These are phyloP conservation scores for Anguilla pacifica DNA, from an alignment of 2,797 vertebrate genomes.

Conservation along the genomic window DNA sequence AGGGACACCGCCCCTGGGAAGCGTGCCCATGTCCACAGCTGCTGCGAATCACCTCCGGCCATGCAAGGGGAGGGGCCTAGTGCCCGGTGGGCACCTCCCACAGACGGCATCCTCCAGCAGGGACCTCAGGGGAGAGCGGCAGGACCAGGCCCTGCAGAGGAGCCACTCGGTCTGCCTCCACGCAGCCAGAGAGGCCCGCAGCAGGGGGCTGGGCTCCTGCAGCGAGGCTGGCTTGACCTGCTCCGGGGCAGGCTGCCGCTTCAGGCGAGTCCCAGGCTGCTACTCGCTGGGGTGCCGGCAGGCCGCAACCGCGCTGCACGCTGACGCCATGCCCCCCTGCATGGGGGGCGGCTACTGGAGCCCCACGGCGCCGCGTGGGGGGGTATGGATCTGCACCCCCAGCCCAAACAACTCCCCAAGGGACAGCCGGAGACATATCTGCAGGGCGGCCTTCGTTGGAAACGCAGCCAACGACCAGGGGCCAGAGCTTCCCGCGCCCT, in stretches of 20 bases:
- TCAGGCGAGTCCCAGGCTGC: slow-evolving; percentile 31
- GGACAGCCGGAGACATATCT: slow-evolving; percentile 1
- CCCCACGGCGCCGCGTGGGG: slow-evolving; percentile 60
- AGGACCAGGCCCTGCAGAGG: slow-evolving; percentile 59
- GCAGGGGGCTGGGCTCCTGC: not conserved
- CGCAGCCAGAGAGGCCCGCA: slow-evolving; percentile 55
- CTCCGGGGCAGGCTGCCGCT: not conserved
- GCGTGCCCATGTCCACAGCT: not conserved
- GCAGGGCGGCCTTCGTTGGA: not conserved
- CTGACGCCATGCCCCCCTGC: slow-evolving; percentile 17
- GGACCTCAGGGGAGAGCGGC: slow-evolving; percentile 59
- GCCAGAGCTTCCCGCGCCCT: slow-evolving; percentile 52
- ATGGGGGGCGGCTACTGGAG: slow-evolving; percentile 60
- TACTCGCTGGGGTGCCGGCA: slow-evolving; percentile 32
- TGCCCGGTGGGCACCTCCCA: slow-evolving; percentile 42
- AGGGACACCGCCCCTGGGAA: not conserved
- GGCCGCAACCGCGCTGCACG: not conserved
- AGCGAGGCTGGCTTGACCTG: slow-evolving; percentile 19
- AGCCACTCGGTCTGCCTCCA: slow-evolving; percentile 71
- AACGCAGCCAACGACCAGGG: slow-evolving; percentile 41
- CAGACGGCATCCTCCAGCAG: slow-evolving; percentile 40
- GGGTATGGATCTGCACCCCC: not conserved
- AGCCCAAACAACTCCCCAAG: not conserved
- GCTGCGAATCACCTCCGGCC: slow-evolving; percentile 52
- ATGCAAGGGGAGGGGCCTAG: slow-evolving; percentile 43